Evolutionary conservation across 1,140 invertebrate genomes (phyloP), one percentile per base, ranked within the genome.

Genomic region (Phortica variegata): DNA sequence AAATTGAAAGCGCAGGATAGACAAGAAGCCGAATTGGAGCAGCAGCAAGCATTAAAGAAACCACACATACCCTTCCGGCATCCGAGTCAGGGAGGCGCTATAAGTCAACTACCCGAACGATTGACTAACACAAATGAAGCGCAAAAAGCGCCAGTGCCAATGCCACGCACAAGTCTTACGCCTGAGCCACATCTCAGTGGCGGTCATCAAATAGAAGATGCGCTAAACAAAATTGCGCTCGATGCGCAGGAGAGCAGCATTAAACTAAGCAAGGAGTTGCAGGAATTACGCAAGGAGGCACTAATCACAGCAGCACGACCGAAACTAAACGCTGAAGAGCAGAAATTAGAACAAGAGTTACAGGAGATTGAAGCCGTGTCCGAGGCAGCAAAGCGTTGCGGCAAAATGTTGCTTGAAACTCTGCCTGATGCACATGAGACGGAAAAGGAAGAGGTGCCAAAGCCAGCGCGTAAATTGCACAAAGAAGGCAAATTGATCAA

Each of bases 191-290:
- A 20, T 9, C 31, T 59, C 12, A 47, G 2, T 7, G 12, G 12
- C 26, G 4, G n/a, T 18, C 10, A 23, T 29, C 41, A 51, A 46
- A 57, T 82, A 66, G 79, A 82, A 54, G 80, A 82, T 55, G 80
- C 80, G 13, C 63, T 83, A 15, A 81, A 80, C 56, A 80, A 79
- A 70, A 77, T 83, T 39, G 81, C 81, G 9, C 77, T 80, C 62
- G 81, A 83, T 77, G 81, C 81, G 23, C 81, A 82, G 73, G 79
- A 82, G 62, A 79, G 79, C 34, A 82, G 76, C 58, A 80, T 82
- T 38, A 79, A 80, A 44, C 60, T 83, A 33, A 79, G 77, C n/a
- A 73, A 81, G 48, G 78, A 80, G 32, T 68, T 79, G 34, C 61
- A 79, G 47, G 73, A 65, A 40, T 39, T 70, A 15, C 56, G 54